Conservation (phyloP, 1,140 invertebrate species). For the Akabosia matsudoensis region DNA sequence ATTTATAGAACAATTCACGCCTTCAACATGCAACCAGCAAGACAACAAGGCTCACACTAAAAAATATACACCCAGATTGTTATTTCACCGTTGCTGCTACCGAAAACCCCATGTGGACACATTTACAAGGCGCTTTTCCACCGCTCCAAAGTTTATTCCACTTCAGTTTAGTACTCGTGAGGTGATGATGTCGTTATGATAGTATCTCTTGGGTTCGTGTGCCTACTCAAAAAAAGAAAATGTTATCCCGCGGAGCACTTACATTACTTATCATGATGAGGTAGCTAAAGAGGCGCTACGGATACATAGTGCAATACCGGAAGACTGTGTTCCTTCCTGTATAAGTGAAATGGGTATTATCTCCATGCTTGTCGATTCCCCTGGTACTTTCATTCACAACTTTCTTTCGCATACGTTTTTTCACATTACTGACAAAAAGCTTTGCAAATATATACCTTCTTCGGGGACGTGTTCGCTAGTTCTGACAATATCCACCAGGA, state of each 20-base stretch:
- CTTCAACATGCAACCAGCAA: not conserved
- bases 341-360: too few species aligned
- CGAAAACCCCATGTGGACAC: too few species aligned
- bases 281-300: not conserved
- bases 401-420: too few species aligned
- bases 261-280: not conserved
- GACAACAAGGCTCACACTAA: not conserved
- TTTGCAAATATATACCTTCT: too few species aligned
- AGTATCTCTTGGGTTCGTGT: not conserved
- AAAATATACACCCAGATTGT: not conserved
- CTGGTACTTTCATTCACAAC: too few species aligned
- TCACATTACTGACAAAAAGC: too few species aligned
- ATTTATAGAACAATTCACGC: slow-evolving; percentile 21
- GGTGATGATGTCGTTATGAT: not conserved
- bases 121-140: too few species aligned
- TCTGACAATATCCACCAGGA: too few species aligned
- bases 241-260: not conserved
- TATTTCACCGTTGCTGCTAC: too few species aligned
- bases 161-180: not conserved
- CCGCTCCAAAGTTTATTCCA: not conserved
- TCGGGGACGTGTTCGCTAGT: too few species aligned
- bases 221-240: not conserved
- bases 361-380: too few species aligned
- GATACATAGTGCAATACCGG: not conserved
- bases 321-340: not conserved